Evolutionary conservation across 2,888 invertebrate species (phyloP), one percentile per base, ranked within the genome.

Genomic region (Dryomyza anilis): DNA sequence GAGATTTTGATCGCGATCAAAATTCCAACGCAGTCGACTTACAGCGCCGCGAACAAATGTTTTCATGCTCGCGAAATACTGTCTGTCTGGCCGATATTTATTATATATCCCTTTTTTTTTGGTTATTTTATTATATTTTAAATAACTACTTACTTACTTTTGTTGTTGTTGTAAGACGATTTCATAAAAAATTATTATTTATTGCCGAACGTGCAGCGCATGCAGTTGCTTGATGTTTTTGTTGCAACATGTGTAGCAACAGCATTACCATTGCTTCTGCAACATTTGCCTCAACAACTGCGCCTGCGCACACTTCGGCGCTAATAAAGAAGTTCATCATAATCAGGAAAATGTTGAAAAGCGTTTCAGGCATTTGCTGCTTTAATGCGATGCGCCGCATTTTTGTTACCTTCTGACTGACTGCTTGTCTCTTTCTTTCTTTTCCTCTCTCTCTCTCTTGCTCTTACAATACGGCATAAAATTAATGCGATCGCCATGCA

Each of bases 171-270:
- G 52, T 53, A 27, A 43, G 21, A 16, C 45, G 33, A 46, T 46
- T 53, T 52, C 27, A 52, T 29, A 68, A 71, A 78, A 72, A 68
- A 74, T 72, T 78, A 79, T 79, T 79, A 79, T 79, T 79, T 78
- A 79, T 79, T 73, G 72, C 66, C 70, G 75, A 70, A 77, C 78
- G 79, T 79, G 80, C 72, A 69, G 65, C 66, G 80, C 74, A 78
- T 79, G 29, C 58, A 21, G 45, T 43, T 58, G 16, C 30, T 27
- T 25, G 58, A 3, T 45, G 5, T 23, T 33, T 55, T 45, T 19
- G 10, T 25, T 39, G 23, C 1, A 39, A 21, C 30, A 16, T 21
- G 29, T 45, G 5, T 12, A 27, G 30, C 43, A 19, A n/a, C 27
- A 8, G 21, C n/a, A n/a, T 19, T 55, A 4, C n/a, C 2, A 7